Conservation (phyloP, 2,888 invertebrate species). For the Stenoptilia bipunctidactyla region DNA sequence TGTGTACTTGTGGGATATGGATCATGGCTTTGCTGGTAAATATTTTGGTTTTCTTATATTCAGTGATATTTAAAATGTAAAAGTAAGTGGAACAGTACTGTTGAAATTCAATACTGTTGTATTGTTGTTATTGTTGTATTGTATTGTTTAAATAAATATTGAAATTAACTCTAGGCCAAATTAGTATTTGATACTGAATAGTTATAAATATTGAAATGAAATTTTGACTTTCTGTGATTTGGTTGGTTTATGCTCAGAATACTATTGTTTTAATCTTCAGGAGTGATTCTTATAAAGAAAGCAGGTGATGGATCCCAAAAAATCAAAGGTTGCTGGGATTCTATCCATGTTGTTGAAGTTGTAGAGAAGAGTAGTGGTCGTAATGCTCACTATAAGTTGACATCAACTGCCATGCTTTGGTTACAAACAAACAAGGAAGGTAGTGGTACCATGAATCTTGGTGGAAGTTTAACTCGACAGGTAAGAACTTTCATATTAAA, state of each 20-base stretch:
- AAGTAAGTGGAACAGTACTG: no score
- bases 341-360: constrained; percentile 99
- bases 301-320: constrained; percentile 98
- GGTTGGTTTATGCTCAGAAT: no score
- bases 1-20: constrained; percentile 99
- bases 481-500: constrained; percentile 65
- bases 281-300: constrained; percentile 98
- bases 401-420: constrained; percentile 99
- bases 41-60: no score
- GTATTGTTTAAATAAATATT: no score
- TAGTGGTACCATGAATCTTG: constrained; percentile 98
- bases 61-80: no score
- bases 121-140: no score
- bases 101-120: no score
- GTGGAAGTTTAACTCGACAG: constrained; percentile 98
- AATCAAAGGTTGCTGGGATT: constrained; percentile 99
- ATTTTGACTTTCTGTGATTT: no score
- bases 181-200: no score
- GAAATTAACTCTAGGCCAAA: no score
- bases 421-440: constrained; percentile 96
- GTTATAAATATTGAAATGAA: no score
- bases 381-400: constrained; percentile 97
- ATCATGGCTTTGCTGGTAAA: constrained; percentile 95
- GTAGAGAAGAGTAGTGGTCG: constrained; percentile 95
- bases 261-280: constrained; percentile 63